A percentile compares a stretch with the other conserved stretches of the same genome.
Conservation (phyloP, 2,113 vertebrate genomes). For the Neolamprologus sp. region DNA sequence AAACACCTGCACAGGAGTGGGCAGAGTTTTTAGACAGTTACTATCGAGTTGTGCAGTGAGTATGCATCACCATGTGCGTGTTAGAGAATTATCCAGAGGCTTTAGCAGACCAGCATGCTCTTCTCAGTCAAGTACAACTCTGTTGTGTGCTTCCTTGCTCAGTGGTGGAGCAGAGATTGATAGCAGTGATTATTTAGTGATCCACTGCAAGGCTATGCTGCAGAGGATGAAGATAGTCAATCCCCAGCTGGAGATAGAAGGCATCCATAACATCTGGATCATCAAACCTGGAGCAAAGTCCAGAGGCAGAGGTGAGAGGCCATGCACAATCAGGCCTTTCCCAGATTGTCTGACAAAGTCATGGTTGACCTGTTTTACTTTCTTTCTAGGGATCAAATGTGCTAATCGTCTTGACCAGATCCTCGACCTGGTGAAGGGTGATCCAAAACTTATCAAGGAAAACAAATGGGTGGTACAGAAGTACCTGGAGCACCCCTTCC, state of each 20-base stretch:
- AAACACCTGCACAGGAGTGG: slow-evolving; percentile 62
- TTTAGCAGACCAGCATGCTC: not conserved
- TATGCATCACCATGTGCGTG: not conserved
- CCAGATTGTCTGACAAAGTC: not conserved
- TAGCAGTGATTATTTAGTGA: slow-evolving; percentile 29
- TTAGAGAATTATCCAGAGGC: not conserved
- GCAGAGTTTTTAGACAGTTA: slow-evolving; percentile 73
- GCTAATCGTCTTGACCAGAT: slow-evolving; percentile 76
- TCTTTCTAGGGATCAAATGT: slow-evolving; percentile 77
- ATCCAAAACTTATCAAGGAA: slow-evolving; percentile 44
- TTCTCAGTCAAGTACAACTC: not conserved
- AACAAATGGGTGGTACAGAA: slow-evolving; percentile 92
- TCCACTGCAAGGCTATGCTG: slow-evolving; percentile 68
- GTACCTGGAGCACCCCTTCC: slow-evolving; percentile 83
- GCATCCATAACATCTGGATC: slow-evolving; percentile 83
- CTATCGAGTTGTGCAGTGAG: slow-evolving; percentile 82
- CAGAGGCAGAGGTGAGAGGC: slow-evolving; percentile 78
- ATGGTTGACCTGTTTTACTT: not conserved
- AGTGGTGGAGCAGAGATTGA: slow-evolving; percentile 67
- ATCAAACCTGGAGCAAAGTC: slow-evolving; percentile 88
- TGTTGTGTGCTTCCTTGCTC: slow-evolving; percentile 6
- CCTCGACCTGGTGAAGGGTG: slow-evolving; percentile 66
- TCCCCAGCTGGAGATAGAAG: slow-evolving; percentile 83
- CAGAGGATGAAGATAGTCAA: slow-evolving; percentile 57
- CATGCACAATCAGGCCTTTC: not conserved